phyloP scores from a whole-genome alignment of 2,113 vertebrate species.

The Copsychus sechellarum region DNA sequence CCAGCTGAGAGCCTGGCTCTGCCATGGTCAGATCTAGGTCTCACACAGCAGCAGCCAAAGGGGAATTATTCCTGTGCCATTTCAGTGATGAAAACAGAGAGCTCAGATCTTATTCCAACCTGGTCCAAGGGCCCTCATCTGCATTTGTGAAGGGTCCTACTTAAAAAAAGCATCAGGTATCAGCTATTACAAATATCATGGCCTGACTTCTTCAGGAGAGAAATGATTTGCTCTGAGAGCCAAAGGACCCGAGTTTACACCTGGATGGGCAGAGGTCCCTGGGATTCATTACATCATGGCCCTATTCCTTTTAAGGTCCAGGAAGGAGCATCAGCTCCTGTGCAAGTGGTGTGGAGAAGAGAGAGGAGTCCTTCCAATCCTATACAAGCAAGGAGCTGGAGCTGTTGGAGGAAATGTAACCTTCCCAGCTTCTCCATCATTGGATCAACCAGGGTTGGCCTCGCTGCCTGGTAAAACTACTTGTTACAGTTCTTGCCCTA shows the following conservation, averaged over 20 bases:
- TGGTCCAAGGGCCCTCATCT: neutral
- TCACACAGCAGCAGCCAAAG: neutral
- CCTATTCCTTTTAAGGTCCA: neutral
- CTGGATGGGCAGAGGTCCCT: neutral
- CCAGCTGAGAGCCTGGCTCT: neutral
- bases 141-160: neutral
- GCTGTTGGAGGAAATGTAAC: neutral
- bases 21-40: neutral
- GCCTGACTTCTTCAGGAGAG: neutral
- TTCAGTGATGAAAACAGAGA: neutral
- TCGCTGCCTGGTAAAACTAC: neutral
- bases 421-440: neutral
- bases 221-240: neutral
- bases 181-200: neutral
- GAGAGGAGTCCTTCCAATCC: neutral
- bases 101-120: neutral
- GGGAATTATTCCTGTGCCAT: neutral
- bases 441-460: neutral
- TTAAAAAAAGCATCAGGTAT: neutral
- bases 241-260: neutral
- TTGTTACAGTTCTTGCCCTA: neutral
- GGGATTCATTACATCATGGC: accelerated
- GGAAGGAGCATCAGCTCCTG: neutral
- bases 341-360: neutral
- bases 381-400: neutral